These are phyloP conservation scores for Danio albolineatus DNA, from an alignment of 2,797 vertebrate genomes.

Conservation along the genomic window DNA sequence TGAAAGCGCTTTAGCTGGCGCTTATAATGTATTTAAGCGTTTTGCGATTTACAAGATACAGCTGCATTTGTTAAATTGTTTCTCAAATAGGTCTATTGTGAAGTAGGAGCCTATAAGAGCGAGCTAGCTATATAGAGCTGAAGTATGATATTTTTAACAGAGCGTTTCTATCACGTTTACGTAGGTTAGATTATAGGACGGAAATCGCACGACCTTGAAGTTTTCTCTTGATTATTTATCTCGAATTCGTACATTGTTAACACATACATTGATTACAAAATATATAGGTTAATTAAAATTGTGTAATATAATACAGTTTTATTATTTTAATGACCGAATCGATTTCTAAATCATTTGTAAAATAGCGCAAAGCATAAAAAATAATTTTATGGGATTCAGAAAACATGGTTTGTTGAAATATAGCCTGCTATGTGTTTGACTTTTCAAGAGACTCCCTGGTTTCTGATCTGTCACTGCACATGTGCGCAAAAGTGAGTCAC, in stretches of 20 bases:
- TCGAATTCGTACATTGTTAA: background rate
- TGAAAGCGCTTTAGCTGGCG: background rate
- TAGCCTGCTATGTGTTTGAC: conserved; percentile 59
- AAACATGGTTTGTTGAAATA: background rate
- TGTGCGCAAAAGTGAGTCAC: conserved; percentile 87
- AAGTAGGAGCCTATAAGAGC: background rate
- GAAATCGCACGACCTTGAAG: background rate
- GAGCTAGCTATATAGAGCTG: background rate
- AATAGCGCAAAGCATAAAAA: background rate
- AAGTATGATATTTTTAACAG: background rate
- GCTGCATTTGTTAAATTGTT: background rate
- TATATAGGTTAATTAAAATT: background rate
- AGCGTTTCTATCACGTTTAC: background rate
- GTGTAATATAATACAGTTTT: background rate
- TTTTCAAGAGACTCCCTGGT: conserved; percentile 42
- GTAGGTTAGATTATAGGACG: background rate
- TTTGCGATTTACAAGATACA: no score
- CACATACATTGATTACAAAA: background rate
- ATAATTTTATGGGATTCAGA: background rate
- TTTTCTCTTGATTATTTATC: background rate
- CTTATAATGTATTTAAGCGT: background rate
- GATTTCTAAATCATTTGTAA: background rate
- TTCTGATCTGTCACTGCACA: conserved; percentile 76
- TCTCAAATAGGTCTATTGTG: background rate
- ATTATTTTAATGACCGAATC: background rate